Base-by-base conservation (phyloP, 2,113 vertebrate genomes). In the Scomber scombrus region DNA sequence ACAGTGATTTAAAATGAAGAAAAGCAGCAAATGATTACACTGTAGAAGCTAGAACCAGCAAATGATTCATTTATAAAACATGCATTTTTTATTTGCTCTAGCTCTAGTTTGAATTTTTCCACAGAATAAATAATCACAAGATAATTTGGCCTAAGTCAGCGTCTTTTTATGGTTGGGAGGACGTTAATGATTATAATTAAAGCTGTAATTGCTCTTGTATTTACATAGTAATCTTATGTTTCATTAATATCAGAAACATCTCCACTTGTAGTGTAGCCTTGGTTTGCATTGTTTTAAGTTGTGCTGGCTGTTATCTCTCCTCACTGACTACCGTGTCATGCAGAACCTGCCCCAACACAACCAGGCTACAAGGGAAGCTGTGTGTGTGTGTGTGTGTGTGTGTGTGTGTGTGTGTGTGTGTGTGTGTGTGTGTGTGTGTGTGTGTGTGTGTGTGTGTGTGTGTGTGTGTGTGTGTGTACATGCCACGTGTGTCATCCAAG, bases 281-380 rank as follows among this genome's bases (percentile, higher is more conserved):
- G 4, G 4, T 65, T 49, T 2, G 11, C 19, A 52, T 18, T 55
- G 50, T 31, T 47, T 40, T 4, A 26, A 56, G 19, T 12, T 14
- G 23, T 34, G 34, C 47, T 46, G 65, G 9, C 43, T n/a, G n/a
- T 67, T 34, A 60, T 67, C 31, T 47, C 31, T 16, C 50, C n/a
- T 34, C 2, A 9, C 54, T 75, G 60, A 16, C 43, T 12, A 16
- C 45, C 4, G 11, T 51, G 49, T 82, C 72, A 63, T 52, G 47
- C 47, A 82, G 55, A 68, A 60, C 62, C 67, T 78, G 69, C 61
- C 47, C 60, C 65, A 57, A 82, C 74, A 78, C 52, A 70, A 70
- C 52, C 55, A 65, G 49, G 60, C 47, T 75, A 40, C 47, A 80
- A 68, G 71, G 11, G 14, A 29, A 40, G 13, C 11, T 13, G 26